Evolutionary conservation across 2,113 vertebrate species (phyloP).

Genomic region (Alexandromys fortis): DNA sequence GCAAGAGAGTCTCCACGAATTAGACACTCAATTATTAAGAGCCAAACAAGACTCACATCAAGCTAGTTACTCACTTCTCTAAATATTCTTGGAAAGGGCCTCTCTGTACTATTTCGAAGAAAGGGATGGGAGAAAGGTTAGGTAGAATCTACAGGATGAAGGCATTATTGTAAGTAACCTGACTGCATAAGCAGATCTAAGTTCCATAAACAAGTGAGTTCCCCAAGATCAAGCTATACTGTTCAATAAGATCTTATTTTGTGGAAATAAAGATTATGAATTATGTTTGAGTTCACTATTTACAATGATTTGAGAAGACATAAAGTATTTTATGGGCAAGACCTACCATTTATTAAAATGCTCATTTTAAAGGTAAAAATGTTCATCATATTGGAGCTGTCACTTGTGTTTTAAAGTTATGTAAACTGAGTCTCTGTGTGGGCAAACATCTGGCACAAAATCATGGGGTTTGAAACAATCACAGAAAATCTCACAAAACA

Average conservation of each 20-base stretch:
- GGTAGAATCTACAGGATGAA: neutral
- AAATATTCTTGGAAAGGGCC: neutral
- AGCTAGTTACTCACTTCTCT: neutral
- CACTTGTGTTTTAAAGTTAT: neutral
- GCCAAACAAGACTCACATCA: neutral
- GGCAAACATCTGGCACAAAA: neutral
- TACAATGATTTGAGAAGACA: neutral
- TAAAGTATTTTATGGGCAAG: slow-evolving; percentile 13
- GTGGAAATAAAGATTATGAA: neutral
- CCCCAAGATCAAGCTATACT: neutral
- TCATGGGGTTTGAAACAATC: neutral
- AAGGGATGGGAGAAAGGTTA: neutral
- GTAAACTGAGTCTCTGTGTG: neutral
- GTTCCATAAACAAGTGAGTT: neutral
- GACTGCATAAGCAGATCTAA: neutral
- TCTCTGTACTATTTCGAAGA: neutral
- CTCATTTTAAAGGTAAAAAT: neutral
- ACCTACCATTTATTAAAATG: slow-evolving; percentile 6
- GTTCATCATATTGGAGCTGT: neutral
- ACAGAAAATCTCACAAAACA: neutral
- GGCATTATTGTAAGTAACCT: neutral
- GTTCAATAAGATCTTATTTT: neutral
- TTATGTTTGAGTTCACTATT: neutral
- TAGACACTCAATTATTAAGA: neutral
- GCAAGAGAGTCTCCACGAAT: neutral